phyloP scores from a whole-genome alignment of 1,140 invertebrate genomes.

The Akabosia matsudoensis region DNA sequence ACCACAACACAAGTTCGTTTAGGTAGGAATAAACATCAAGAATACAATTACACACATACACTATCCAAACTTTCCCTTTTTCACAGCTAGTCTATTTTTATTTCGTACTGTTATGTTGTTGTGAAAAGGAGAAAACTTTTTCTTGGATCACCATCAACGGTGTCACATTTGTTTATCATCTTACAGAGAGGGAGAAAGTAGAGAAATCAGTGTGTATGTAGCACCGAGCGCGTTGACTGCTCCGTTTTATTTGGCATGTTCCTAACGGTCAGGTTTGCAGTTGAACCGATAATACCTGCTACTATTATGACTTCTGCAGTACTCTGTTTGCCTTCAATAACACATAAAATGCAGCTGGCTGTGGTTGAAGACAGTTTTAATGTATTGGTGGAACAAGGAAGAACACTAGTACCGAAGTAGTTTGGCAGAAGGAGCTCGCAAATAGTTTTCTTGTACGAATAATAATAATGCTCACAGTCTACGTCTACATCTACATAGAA shows the following conservation, averaged over 20 bases:
- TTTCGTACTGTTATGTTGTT: background rate
- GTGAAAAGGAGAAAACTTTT: background rate
- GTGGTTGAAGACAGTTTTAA: background rate
- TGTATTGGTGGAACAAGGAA: background rate
- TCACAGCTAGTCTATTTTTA: background rate
- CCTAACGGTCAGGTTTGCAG: background rate
- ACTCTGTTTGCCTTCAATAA: background rate
- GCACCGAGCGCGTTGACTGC: background rate
- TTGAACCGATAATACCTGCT: background rate
- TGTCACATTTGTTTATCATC: slow-evolving; percentile 19
- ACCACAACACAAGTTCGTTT: no score
- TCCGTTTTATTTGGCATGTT: background rate
- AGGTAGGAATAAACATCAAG: no score
- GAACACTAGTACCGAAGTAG: background rate
- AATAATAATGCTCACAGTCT: no score
- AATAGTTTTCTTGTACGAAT: background rate
- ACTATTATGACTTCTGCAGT: background rate
- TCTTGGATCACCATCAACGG: background rate
- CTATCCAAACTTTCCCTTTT: background rate
- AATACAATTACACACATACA: no score
- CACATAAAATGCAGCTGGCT: slow-evolving; percentile 1
- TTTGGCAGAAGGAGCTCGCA: no score
- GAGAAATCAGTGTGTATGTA: background rate
- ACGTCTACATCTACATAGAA: background rate
- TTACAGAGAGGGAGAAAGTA: background rate